A percentile compares a stretch with the other conserved stretches of the same genome.
These are phyloP conservation scores for Xiphophorus birchmanni DNA, from an alignment of 2,797 vertebrate genomes.

Conservation along the genomic window DNA sequence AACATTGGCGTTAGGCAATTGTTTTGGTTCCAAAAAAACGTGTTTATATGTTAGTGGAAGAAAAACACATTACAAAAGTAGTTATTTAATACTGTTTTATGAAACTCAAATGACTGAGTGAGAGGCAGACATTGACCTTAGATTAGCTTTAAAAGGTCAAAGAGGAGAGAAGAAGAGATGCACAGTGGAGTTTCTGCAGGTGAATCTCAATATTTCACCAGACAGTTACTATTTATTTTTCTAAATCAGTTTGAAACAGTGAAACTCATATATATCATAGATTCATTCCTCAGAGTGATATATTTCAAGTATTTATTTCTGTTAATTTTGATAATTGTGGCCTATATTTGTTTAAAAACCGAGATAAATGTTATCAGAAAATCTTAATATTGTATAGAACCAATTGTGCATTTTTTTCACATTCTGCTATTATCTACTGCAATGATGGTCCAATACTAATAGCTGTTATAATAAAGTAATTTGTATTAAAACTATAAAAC, in stretches of 20 bases:
- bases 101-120: constrained; percentile 4
- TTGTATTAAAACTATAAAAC: background rate
- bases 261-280: background rate
- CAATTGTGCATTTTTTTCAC: constrained; percentile 1
- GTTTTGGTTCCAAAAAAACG: constrained; percentile 17
- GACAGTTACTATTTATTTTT: background rate
- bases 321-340: background rate
- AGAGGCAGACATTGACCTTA: constrained; percentile 3
- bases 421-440: constrained; percentile 4
- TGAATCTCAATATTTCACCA: background rate
- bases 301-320: background rate
- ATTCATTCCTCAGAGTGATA: background rate
- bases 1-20: constrained; percentile 42
- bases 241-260: background rate
- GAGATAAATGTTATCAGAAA: background rate
- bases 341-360: background rate
- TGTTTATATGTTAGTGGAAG: constrained; percentile 43
- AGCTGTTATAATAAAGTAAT: background rate
- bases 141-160: background rate
- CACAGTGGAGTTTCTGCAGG: background rate
- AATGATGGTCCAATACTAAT: constrained; percentile 5
- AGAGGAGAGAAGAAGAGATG: background rate
- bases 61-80: constrained; percentile 46
- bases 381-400: no score
- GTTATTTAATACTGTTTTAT: constrained; percentile 29